Evolutionary conservation across 2,797 vertebrate species (phyloP), one percentile per base, ranked within the genome.

Genomic region (Myotis planiceps): DNA sequence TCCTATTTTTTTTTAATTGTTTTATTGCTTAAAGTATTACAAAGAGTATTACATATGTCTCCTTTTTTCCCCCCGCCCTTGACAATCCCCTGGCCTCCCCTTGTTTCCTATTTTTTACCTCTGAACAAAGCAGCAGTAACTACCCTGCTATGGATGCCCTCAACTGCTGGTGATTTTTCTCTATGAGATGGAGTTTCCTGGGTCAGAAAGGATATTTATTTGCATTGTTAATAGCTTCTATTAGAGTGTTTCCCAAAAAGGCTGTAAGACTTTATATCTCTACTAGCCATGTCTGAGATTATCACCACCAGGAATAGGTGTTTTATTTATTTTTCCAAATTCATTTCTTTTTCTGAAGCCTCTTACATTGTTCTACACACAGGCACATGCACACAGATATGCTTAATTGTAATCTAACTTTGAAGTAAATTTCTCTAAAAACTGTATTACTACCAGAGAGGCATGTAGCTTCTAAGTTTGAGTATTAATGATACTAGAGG

Each of bases 321-420:
- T 71, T 74, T 29, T 47, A 27, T 88, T 86, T 76, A 5, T 78
- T 95, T 92, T 81, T 75, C 10, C 78, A 42, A 92, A 68, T 88
- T 19, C 29, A n/a, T 60, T 69, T 85, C n/a, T 71, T 92, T 92
- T 96, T 74, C 68, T 88, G 83, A 96, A 79, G 29, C 51, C 2
- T 94, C 53, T 84, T 63, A 60, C 4, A 25, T 5, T 74, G 4
- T 88, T 96, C 82, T 71, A 75, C 1, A 55, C 6, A 39, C 9
- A 80, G 5, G 63, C 3, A 25, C 8, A 19, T 25, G 23, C 23
- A 23, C 21, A 32, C 21, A 85, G 0, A 42, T 39, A 21, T 19
- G 49, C 47, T 55, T 88, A 69, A 66, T 90, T 90, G 19, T 94
- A 83, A 68, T 90, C 80, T 81, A 47, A 75, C 34, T 78, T 92